Conservation (phyloP, 2,113 vertebrate species). For the Antechinus stuartii region DNA sequence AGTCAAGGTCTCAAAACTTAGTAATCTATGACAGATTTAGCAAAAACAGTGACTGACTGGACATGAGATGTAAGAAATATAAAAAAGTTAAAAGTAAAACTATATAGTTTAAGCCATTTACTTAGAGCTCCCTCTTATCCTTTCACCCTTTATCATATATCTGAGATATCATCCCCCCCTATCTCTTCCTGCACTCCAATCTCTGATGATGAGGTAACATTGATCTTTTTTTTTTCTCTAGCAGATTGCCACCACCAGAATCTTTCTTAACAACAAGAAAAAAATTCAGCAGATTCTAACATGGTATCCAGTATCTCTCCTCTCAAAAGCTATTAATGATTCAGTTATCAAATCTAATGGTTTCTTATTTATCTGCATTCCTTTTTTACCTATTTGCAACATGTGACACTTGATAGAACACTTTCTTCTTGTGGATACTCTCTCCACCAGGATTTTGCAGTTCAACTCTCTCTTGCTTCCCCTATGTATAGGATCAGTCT, state of each 20-base stretch:
- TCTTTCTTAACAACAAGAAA: not conserved
- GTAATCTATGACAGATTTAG: not conserved
- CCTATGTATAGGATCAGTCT: not conserved
- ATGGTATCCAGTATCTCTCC: not conserved
- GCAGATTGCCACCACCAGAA: not conserved
- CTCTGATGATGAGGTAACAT: not conserved
- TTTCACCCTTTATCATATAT: not conserved
- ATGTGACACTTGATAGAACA: not conserved
- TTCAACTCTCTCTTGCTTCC: not conserved
- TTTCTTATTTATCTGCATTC: not conserved
- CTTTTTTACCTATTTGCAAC: not conserved
- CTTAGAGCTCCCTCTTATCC: not conserved
- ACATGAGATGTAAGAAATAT: not conserved
- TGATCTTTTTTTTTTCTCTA: not conserved
- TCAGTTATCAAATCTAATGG: not conserved
- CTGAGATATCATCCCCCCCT: not conserved
- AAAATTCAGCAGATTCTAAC: not conserved
- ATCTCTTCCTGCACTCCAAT: not conserved
- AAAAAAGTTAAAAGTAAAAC: not conserved
- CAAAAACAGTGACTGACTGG: not conserved
- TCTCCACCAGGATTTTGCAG: not conserved
- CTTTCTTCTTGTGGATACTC: not conserved
- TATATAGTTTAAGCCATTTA: not conserved
- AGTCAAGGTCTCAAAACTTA: not conserved
- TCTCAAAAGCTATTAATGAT: not conserved